Evolutionary conservation across 1,140 invertebrate species (phyloP), one percentile per base, ranked within the genome.

Genomic region (Drosophila chauvacae): DNA sequence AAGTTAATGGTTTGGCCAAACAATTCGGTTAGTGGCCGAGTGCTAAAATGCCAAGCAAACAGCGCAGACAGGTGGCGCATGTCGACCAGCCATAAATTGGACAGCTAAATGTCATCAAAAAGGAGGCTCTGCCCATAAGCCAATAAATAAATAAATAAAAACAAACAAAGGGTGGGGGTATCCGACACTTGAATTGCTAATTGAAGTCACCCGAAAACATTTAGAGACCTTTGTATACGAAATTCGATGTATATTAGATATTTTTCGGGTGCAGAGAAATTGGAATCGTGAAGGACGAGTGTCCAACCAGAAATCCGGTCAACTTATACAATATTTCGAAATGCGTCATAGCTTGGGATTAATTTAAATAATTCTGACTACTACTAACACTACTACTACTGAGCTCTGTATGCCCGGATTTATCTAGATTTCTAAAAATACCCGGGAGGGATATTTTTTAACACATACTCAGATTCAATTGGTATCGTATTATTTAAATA

Each of bases 1-100:
- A 39, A 65, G 71, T 60, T 84, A 80, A 88, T 72, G 61, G 51
- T 37, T 33, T 77, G 64, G 28, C 53, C 57, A 87, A 87, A 80
- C 77, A 80, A 23, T 60, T 83, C 50, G 48, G 18, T 88, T 88
- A 80, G 77, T 63, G 50, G 50, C 26, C n/a, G n/a, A 37, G 45
- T 62, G 84, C 59, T 84, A 90, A 88, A 69, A 65, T 68, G 33
- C 47, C 63, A 33, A 39, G 9, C 60, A 73, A 90, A 90, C 51
- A 77, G 7, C 42, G 63, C 48, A 69, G 74, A 68, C 85, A 84
- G 69, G 77, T 90, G 84, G 62, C 81, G 72, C 53, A 76, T 84
- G 62, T 66, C 58, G 48, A 35, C 9, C 51, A 45, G 26, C 48
- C 74, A 69, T 73, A 77, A 59, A 61, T 82, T 82, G 45, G 44